These are phyloP conservation scores for Dendrolimus kikuchii DNA, from an alignment of 1,140 invertebrate species.

Conservation along the genomic window DNA sequence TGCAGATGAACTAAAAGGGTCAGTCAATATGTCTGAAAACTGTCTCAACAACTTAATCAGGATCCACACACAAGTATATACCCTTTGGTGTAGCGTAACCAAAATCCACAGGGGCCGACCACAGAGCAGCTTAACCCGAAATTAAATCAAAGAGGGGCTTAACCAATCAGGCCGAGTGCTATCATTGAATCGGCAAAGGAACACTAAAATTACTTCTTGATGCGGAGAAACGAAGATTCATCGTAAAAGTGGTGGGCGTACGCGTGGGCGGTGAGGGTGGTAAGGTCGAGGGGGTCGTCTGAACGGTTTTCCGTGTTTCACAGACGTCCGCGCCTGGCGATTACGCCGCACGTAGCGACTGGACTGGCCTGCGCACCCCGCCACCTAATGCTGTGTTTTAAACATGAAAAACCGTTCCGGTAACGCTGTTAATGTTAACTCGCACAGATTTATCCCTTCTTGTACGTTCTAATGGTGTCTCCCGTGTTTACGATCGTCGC, in stretches of 20 bases:
- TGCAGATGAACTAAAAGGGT: too few species aligned
- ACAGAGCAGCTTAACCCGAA: constrained; percentile 65
- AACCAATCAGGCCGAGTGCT: constrained; percentile 70
- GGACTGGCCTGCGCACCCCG: constrained; percentile 29
- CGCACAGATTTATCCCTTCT: constrained; percentile 30
- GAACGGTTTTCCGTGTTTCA: constrained; percentile 70
- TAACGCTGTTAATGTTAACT: constrained; percentile 55
- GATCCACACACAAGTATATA: constrained; percentile 23
- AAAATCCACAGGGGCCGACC: constrained; percentile 47
- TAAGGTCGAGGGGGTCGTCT: constrained; percentile 39
- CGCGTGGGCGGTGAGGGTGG: constrained; percentile 20
- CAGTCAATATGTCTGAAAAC: too few species aligned
- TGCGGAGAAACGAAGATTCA: constrained; percentile 72
- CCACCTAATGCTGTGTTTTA: constrained; percentile 62
- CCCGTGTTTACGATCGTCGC: constrained; percentile 8
- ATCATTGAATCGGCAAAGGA: constrained; percentile 70
- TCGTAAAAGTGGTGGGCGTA: constrained; percentile 66
- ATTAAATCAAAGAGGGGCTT: constrained; percentile 71
- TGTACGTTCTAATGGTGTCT: constrained; percentile 31
- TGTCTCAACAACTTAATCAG: constrained; percentile 5
- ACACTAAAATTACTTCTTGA: constrained; percentile 72
- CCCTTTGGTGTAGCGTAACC: constrained; percentile 22
- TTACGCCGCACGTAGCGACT: constrained; percentile 57
- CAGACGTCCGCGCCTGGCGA: constrained; percentile 54
- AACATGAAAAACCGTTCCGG: constrained; percentile 67